Evolutionary conservation across 1,140 invertebrate genomes (phyloP), one percentile per base, ranked within the genome.

Genomic region (Bombus confusus): DNA sequence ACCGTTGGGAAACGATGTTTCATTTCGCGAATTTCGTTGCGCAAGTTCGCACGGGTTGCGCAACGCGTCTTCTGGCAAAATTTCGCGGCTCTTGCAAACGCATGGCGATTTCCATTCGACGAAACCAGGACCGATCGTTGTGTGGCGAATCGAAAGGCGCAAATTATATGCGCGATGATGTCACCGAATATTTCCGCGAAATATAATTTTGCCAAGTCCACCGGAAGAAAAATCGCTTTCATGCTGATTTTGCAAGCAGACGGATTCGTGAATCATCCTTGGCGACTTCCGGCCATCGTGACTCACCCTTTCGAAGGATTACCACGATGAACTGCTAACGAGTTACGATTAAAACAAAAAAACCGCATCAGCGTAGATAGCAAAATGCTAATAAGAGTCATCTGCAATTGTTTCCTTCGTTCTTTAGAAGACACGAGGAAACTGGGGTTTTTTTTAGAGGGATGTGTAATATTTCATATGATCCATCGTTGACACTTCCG

Each of bases 191-290:
- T 83, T 68, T 41, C 22, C n/a, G 12, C 25, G 39, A 25, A 39
- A 37, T 47, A 22, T 64, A 52, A 52, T 64, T 77, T 37, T 83
- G 74, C 73, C 81, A 34, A 74, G 52, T 39, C 22, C 37, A 31
- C n/a, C 73, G 73, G 47, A 77, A 80, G 77, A 59, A 87, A 76
- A 79, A 79, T 77, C 10, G 78, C n/a, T n/a, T 37, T 25, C 28
- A 28, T 34, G 73, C 73, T 43, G 62, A 80, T 84, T 84, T 79
- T 62, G 75, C 66, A 80, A 84, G 22, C 47, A 28, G 75, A 37
- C 64, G 47, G 47, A 71, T 84, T 22, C n/a, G 66, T 80, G 83
- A 84, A 62, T 85, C 77, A 73, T 37, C 39, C 6, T 57, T 10
- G 0, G 62, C 31, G 31, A n/a, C 31, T 80, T 85, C 69, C 77